These are phyloP conservation scores for Noctua janthina DNA, from an alignment of 2,888 invertebrate species.

Conservation along the genomic window DNA sequence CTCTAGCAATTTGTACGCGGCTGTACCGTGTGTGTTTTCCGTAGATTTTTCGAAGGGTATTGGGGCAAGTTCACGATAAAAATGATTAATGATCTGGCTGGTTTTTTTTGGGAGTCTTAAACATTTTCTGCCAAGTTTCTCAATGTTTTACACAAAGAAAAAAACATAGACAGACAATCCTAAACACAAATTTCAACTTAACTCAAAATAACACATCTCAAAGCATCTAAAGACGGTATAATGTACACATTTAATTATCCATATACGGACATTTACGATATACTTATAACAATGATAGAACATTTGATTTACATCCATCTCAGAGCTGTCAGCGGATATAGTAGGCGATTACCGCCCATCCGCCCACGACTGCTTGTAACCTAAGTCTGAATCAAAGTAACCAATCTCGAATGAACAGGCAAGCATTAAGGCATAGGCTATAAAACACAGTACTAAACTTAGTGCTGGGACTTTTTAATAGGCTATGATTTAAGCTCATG, in stretches of 20 bases:
- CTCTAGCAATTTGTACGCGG: slow-evolving; percentile 39
- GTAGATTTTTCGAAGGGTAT: slow-evolving; percentile 25
- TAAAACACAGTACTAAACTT: slow-evolving; percentile 36
- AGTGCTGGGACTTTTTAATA: slow-evolving; percentile 29
- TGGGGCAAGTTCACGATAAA: slow-evolving; percentile 30
- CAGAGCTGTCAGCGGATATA: slow-evolving; percentile 68
- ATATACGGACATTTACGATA: background rate
- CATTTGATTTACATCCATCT: slow-evolving; percentile 71
- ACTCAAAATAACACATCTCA: background rate
- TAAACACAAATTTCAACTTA: background rate
- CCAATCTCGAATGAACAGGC: slow-evolving; percentile 37
- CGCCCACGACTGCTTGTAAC: slow-evolving; percentile 58
- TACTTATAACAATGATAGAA: slow-evolving; percentile 34
- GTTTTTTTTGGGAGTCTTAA: background rate
- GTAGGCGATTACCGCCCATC: slow-evolving; percentile 74
- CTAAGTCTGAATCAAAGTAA: slow-evolving; percentile 52
- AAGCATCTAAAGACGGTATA: background rate
- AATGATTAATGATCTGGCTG: background rate
- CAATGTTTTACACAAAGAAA: background rate
- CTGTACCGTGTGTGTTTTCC: slow-evolving; percentile 22
- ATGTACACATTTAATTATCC: slow-evolving; percentile 15
- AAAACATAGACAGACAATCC: background rate
- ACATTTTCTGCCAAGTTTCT: background rate
- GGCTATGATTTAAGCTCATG: slow-evolving; percentile 32
- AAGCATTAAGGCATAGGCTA: slow-evolving; percentile 32